Conservation (phyloP, 2,888 invertebrate species). For the Plutella xylostella region DNA sequence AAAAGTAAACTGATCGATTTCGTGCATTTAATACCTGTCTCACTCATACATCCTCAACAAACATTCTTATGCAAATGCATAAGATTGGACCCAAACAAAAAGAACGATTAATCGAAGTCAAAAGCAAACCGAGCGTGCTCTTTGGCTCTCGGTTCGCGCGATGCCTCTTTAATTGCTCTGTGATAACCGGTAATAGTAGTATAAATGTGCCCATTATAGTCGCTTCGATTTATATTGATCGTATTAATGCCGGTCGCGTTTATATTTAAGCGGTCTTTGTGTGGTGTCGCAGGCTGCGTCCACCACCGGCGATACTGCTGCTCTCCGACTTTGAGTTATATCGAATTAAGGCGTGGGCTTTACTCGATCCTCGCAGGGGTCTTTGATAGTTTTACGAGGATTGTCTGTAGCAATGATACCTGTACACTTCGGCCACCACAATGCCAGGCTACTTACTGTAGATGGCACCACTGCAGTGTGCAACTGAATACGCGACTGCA, state of each 20-base stretch:
- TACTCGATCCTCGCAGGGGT: constrained; percentile 34
- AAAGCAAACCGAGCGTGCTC: constrained; percentile 50
- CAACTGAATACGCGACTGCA: constrained; percentile 20
- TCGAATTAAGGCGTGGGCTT: constrained; percentile 34
- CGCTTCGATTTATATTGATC: constrained; percentile 39
- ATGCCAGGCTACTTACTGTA: neutral
- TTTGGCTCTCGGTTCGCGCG: constrained; percentile 37
- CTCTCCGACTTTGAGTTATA: constrained; percentile 30
- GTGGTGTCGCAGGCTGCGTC: constrained; percentile 15
- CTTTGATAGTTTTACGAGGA: constrained; percentile 31
- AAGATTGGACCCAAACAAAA: constrained; percentile 50
- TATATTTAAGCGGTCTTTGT: constrained; percentile 33
- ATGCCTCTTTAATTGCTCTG: constrained; percentile 54
- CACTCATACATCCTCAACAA: constrained; percentile 24
- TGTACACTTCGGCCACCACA: neutral
- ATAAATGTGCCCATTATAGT: constrained; percentile 43
- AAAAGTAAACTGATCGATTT: constrained; percentile 7
- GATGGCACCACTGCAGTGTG: neutral
- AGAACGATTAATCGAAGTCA: constrained; percentile 54
- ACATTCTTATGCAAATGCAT: constrained; percentile 57
- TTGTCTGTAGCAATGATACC: neutral
- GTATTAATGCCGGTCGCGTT: constrained; percentile 35
- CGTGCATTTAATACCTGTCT: constrained; percentile 2
- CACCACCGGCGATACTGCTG: constrained; percentile 8
- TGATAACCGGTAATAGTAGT: constrained; percentile 53